Conservation (phyloP, 2,113 vertebrate genomes). For the Zingel zingel region DNA sequence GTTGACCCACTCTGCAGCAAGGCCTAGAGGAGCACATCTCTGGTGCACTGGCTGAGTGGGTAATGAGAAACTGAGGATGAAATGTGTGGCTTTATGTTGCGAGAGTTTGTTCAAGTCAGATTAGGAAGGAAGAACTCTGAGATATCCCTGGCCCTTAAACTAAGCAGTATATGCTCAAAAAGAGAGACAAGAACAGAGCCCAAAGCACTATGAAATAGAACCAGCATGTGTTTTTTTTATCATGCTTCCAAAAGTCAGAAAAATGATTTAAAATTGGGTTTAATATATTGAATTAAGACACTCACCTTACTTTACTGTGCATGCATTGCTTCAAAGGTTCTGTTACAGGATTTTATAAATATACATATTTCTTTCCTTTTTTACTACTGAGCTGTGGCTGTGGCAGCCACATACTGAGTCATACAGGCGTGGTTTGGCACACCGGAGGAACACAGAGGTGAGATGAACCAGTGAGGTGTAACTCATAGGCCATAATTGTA, state of each 20-base stretch:
- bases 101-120: conserved; percentile 47
- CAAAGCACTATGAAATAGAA: conserved; percentile 12
- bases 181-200: conserved; percentile 25
- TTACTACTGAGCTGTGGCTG: conserved; percentile 16
- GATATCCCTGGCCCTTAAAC: conserved; percentile 1
- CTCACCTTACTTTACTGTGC: conserved; percentile 5
- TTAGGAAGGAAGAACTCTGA: conserved; percentile 19
- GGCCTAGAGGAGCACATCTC: conserved; percentile 14
- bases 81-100: conserved; percentile 19
- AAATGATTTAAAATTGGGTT: conserved; percentile 15
- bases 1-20: conserved; percentile 32
- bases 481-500: conserved; percentile 83
- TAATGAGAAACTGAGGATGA: conserved; percentile 29
- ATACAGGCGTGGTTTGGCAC: conserved; percentile 46
- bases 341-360: conserved; percentile 23
- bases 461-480: conserved; percentile 79
- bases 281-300: conserved; percentile 45
- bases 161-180: not conserved
- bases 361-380: conserved; percentile 7
- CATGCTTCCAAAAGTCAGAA: conserved; percentile 14
- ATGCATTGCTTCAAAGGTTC: conserved; percentile 34
- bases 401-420: conserved; percentile 44
- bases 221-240: conserved; percentile 41
- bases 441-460: conserved; percentile 60
- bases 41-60: conserved; percentile 8